Evolutionary conservation across 2,113 vertebrate species (phyloP), one percentile per base, ranked within the genome.

Genomic region (Sclerurus mexicanus): DNA sequence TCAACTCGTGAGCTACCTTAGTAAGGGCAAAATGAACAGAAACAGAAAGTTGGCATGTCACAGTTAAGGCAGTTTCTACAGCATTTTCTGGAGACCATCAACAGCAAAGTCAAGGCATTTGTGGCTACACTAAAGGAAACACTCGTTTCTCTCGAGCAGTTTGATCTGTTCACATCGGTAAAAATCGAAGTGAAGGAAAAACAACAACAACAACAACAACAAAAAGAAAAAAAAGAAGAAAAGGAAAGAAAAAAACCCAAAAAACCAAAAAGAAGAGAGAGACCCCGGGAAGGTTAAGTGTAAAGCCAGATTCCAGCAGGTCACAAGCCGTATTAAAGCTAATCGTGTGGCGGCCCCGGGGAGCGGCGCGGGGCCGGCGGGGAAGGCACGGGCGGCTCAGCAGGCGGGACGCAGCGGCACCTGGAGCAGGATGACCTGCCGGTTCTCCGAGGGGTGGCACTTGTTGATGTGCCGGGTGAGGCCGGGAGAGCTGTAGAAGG

Each of bases 381-480:
- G 92, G 80, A 90, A 97, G 95, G 96, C 85, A 86, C 91, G 97
- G 98, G 98, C 64, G 89, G 87, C 96, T 98, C 98, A 99, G 98
- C 99, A 99, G 98, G 99, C 99, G 6, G 99, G 99, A 59, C 99
- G 99, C 98, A 99, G 98, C 31, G 99, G 99, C 98, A 99, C 98
- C 97, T 99, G 99, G 55, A 99, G 99, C 94, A 99, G 98, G 96
- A 99, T 99, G 95, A 99, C 99, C 98, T 99, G 99, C 97, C 99
- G 96, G 98, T 99, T 99, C 98, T 99, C 99, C 46, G 99, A 99
- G 12, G 99, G 99, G 97, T 99, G 99, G 98, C 99, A 99, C 98
- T 99, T 99, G 98, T 99, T 99, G 98, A 99, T 99, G 98, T 99
- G 99, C 97, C 99, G 98, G 90, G 99, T 99, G 96, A 99, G 99